Evolutionary conservation across 2,113 vertebrate genomes (phyloP).

Genomic region (Uria lomvia): DNA sequence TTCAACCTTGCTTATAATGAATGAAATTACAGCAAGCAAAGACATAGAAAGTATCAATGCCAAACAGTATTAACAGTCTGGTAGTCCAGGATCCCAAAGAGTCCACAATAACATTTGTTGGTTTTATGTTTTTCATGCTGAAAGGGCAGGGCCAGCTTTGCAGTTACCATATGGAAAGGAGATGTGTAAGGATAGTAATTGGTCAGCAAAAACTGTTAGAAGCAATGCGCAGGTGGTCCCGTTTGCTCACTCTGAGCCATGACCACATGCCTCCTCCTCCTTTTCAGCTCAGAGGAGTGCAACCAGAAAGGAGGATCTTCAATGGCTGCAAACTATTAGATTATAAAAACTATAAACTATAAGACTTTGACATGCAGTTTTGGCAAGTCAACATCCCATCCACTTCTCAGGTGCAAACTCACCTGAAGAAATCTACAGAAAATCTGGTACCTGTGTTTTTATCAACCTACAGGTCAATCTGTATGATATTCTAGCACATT

Average conservation of each 20-base stretch:
- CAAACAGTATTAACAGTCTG: not conserved
- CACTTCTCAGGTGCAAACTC: not conserved
- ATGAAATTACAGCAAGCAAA: not conserved
- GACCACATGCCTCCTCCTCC: not conserved
- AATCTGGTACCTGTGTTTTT: not conserved
- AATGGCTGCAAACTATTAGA: not conserved
- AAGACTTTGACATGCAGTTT: not conserved
- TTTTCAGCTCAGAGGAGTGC: not conserved
- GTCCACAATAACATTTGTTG: not conserved
- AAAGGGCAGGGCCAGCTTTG: not conserved
- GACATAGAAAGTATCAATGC: not conserved
- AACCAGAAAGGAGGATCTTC: not conserved
- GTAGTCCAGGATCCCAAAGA: not conserved
- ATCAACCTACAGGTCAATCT: not conserved
- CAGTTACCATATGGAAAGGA: not conserved
- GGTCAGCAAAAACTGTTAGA: not conserved
- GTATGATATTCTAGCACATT: not conserved
- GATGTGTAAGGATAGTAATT: not conserved
- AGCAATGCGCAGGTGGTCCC: not conserved
- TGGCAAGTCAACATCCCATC: not conserved
- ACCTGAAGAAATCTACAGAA: not conserved
- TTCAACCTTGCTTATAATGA: not conserved
- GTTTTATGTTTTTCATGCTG: not conserved
- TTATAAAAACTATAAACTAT: not conserved
- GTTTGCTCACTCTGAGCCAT: not conserved